Conservation (phyloP, 2,797 vertebrate species). For the Chrysocyon brachyurus region DNA sequence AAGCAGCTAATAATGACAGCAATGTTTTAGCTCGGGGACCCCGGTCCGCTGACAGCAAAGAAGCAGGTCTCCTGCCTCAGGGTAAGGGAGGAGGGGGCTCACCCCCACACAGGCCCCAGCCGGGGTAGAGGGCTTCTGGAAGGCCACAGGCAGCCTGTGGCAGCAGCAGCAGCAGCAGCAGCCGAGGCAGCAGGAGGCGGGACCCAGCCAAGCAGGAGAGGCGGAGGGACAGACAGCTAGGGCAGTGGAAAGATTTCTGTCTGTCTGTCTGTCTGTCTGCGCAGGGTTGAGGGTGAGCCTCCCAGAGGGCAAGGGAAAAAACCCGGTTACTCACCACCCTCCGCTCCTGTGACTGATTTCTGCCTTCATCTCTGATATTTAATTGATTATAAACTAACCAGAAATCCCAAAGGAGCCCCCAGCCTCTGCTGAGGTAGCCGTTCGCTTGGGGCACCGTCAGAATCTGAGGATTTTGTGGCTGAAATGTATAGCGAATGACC, state of each 20-base stretch:
- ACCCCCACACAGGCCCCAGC: not conserved
- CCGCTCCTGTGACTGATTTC: conserved; percentile 45
- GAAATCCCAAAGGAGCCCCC: conserved; percentile 72
- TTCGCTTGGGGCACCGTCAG: conserved; percentile 77
- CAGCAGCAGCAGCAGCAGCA: no score
- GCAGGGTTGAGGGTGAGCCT: not conserved
- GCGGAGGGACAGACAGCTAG: not conserved
- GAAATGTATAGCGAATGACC: conserved; percentile 87
- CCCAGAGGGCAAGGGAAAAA: conserved; percentile 7
- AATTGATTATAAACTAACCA: conserved; percentile 73
- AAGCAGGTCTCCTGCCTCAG: not conserved
- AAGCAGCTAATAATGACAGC: not conserved
- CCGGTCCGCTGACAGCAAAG: not conserved
- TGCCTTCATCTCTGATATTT: conserved; percentile 65
- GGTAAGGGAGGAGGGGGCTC: not conserved
- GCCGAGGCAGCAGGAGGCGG: not conserved
- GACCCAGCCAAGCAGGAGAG: not conserved
- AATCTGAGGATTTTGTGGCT: conserved; percentile 88
- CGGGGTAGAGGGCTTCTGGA: not conserved
- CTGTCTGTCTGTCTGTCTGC: conserved; percentile 62
- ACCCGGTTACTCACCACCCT: conserved; percentile 49
- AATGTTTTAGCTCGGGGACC: not conserved
- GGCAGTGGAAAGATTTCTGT: conserved; percentile 40
- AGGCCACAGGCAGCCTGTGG: not conserved
- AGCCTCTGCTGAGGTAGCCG: conserved; percentile 85